phyloP scores from a whole-genome alignment of 2,113 vertebrate genomes.

The Saguinus midas region DNA sequence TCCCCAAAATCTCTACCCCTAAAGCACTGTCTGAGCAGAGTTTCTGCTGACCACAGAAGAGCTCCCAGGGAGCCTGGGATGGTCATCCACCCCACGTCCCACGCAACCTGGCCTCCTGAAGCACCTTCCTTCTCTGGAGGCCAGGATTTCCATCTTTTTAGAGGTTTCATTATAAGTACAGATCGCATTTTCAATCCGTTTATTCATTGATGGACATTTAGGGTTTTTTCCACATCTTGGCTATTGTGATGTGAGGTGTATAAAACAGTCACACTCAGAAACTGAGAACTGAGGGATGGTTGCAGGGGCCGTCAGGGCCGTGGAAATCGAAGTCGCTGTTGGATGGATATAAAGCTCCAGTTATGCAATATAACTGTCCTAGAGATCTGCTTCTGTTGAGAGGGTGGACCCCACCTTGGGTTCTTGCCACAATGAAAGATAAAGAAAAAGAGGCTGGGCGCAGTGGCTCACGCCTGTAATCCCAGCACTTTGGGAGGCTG shows the following conservation, averaged over 20 bases:
- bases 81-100: background rate
- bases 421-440: background rate
- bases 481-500: no score
- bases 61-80: background rate
- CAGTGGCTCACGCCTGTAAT: no score
- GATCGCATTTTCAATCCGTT: accelerated
- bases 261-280: background rate
- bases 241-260: accelerated
- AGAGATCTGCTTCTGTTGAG: background rate
- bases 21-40: background rate
- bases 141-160: background rate
- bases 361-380: accelerated
- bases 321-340: no score
- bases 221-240: background rate
- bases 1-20: background rate
- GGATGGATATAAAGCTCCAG: accelerated
- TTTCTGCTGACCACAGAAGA: background rate
- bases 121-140: background rate
- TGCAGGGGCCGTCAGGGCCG: accelerated
- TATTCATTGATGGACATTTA: accelerated
- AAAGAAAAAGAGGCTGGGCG: background rate
- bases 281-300: accelerated
- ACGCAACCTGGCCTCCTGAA: accelerated
- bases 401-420: background rate
- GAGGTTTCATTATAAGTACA: accelerated